Base-by-base conservation (phyloP, 2,797 vertebrate genomes). In the Bradypodion ventrale region DNA sequence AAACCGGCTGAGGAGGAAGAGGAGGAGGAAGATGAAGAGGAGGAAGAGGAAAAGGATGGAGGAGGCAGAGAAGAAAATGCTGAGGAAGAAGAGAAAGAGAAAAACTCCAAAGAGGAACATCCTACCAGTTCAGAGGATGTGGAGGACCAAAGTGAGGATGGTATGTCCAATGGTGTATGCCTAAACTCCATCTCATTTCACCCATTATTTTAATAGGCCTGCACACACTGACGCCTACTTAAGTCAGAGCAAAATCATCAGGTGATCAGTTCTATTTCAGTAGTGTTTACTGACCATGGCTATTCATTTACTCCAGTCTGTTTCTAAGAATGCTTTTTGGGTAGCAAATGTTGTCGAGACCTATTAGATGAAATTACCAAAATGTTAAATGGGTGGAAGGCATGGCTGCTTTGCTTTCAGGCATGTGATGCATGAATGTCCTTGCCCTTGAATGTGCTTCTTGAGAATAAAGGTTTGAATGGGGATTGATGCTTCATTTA, bases 131-230 rank as follows among this genome's bases (percentile, higher is more conserved):
- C 84, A 19, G 87, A 94, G 32, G 91, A 92, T 44, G 90, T 95
- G 90, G 95, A 95, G 19, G 89, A 78, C 75, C 92, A 40, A 84
- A 92, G 87, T 91, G 95, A 89, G 0, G 81, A 94, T 63, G 87
- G 96, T 96, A 93, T 0, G 94, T 95, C 84, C 83, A 75, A 42
- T 32, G 78, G 32, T 65, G 56, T 62, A 52, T 49, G 35, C 5
- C 37, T 35, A 42, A 62, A 25, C 0, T 0, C 15, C 7, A 37
- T 46, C 27, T 73, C 40, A 56, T 65, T 69, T 77, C 59, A 42
- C n/a, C 81, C 42, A 9, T 3, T 32, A 15, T 21, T 25, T 40
- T 27, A 3, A n/a, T 42, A 60, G 66, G 15, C 5, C 8, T 74
- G 4, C 27, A 32, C 12, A 73, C 42, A n/a, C 13, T 37, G 68